Conservation (phyloP, 1,140 invertebrate genomes). For the Zaprionus kolodkinae region DNA sequence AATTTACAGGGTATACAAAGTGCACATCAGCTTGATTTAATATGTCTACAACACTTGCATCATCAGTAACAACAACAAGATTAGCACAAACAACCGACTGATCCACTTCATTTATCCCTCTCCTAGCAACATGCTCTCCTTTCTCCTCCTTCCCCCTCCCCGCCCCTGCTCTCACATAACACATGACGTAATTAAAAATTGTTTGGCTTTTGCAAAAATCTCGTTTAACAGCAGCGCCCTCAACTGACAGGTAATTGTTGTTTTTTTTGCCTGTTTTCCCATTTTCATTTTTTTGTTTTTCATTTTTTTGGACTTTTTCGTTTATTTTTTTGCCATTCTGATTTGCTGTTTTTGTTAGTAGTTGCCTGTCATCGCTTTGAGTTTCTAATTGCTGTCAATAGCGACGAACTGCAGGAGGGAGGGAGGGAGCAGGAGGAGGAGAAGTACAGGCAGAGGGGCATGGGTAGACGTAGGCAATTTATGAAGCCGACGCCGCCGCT, state of each 20-base stretch:
- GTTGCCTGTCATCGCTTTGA: slow-evolving; percentile 71
- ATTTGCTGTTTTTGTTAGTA: slow-evolving; percentile 54
- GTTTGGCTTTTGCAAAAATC: slow-evolving; percentile 64
- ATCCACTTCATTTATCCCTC: not conserved
- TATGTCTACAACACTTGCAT: not conserved
- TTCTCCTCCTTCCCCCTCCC: no score
- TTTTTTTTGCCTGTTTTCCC: slow-evolving; percentile 31
- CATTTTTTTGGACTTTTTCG: slow-evolving; percentile 8
- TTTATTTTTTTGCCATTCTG: slow-evolving; percentile 31
- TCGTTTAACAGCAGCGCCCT: slow-evolving; percentile 25
- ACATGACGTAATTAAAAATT: slow-evolving; percentile 77
- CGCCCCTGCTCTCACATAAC: slow-evolving; percentile 15
- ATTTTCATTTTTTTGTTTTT: slow-evolving; percentile 21
- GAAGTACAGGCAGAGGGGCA: not conserved
- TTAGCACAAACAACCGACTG: not conserved
- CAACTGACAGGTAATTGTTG: slow-evolving; percentile 40
- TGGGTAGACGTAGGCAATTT: slow-evolving; percentile 40
- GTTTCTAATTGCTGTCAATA: slow-evolving; percentile 81
- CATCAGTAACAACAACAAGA: not conserved
- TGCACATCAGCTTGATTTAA: not conserved
- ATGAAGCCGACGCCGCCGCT: slow-evolving; percentile 45
- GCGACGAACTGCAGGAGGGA: slow-evolving; percentile 13
- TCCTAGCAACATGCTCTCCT: no score
- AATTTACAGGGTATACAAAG: not conserved
- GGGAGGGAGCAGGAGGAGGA: not conserved